Evolutionary conservation across 1,140 invertebrate species (phyloP).

Genomic region (Calephelis nemesis): DNA sequence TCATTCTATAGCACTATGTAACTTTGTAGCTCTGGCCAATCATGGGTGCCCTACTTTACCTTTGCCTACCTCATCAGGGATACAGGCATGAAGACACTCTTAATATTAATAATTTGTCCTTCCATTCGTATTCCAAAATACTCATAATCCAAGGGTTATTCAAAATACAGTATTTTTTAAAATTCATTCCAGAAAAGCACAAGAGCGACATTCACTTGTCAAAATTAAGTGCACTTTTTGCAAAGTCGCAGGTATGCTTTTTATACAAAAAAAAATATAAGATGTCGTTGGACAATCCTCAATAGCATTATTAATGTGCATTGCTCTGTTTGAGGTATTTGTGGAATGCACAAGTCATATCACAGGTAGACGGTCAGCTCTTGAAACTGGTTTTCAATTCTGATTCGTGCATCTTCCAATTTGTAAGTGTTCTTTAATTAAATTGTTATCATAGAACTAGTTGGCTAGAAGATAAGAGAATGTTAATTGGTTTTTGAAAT

Average conservation of each 20-base stretch:
- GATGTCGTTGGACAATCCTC: conserved; percentile 7
- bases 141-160: too few relatives aligned
- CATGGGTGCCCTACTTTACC: too few relatives aligned
- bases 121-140: too few relatives aligned
- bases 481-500: background rate
- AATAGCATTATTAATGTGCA: conserved; percentile 13
- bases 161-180: too few relatives aligned
- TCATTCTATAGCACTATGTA: too few relatives aligned
- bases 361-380: conserved; percentile 39
- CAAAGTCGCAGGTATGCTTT: conserved; percentile 1
- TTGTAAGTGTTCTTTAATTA: conserved; percentile 37
- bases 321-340: conserved; percentile 25
- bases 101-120: too few relatives aligned
- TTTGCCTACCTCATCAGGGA: too few relatives aligned
- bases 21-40: too few relatives aligned
- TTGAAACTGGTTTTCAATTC: conserved; percentile 39
- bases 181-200: too few relatives aligned
- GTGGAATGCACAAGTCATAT: conserved; percentile 39
- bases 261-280: background rate
- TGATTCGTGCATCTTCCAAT: conserved; percentile 36
- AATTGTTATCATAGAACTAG: conserved; percentile 27
- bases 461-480: background rate
- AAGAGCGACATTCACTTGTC: too few relatives aligned
- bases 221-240: background rate
- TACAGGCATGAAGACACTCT: too few relatives aligned